Evolutionary conservation across 2,888 invertebrate genomes (phyloP), one percentile per base, ranked within the genome.

Genomic region (Adelognathus sp.): DNA sequence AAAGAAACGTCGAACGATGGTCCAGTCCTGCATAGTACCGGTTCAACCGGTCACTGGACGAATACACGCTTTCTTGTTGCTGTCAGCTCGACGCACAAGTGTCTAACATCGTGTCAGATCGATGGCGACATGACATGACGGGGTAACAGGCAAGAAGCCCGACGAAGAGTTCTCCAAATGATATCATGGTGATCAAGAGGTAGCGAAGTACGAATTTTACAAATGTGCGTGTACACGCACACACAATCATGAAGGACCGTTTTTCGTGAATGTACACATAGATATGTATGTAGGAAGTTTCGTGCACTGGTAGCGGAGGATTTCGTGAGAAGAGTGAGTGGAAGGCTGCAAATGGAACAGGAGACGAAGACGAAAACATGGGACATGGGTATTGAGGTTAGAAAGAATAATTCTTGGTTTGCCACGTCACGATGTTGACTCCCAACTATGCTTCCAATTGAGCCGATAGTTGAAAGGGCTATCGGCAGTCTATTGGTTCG

Each of bases 401-500:
- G 54, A 7, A 5, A 27, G 29, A 54, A 24, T 11, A 27, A 58
- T 18, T 56, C 9, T 18, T 16, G 50, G 27, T 29, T 18, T 31
- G 16, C 18, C 14, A 21, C 2, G 4, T 29, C 4, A 29, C 21
- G 33, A 33, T 1, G n/a, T 29, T 11, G 46, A 21, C n/a, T 44
- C 16, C 7, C 7, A 50, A 71, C 41, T 24, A 46, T 41, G 56
- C 72, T 86, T 83, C 86, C 87, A 86, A 90, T 90, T 87, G 86
- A 83, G 83, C 85, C 87, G 85, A 90, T 90, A 88, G 88, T 88
- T 88, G 86, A 84, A 89, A 89, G 87, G 88, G 88, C 89, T 90
- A 91, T 90, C 88, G 90, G 89, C 85, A 90, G 90, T 90, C 90
- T 90, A 90, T 91, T 89, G 90, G 90, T 89, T 90, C 87, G 90